Evolutionary conservation across 1,140 invertebrate genomes (phyloP).

Genomic region (Aricia agestis): DNA sequence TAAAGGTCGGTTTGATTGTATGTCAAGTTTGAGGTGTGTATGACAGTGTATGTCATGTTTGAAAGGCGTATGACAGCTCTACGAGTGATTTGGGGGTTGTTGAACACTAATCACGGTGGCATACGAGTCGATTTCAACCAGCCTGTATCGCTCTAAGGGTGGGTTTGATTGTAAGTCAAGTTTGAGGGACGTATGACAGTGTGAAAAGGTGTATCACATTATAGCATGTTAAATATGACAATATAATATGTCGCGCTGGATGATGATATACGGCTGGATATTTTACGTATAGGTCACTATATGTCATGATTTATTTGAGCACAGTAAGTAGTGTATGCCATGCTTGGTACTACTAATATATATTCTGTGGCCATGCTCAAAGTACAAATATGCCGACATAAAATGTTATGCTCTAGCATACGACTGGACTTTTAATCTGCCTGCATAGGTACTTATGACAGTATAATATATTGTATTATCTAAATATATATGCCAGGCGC

Average conservation of each 20-base stretch:
- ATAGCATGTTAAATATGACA: not conserved
- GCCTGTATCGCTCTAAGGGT: conserved; percentile 93
- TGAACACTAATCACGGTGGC: conserved; percentile 91
- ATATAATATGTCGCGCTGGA: not conserved
- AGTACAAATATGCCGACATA: no score
- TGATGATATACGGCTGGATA: not conserved
- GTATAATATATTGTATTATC: no score
- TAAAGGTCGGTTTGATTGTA: conserved; percentile 77
- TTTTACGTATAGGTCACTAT: not conserved
- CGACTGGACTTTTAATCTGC: no score
- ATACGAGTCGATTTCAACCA: conserved; percentile 95
- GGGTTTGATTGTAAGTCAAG: conserved; percentile 25
- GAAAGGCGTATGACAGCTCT: conserved; percentile 81
- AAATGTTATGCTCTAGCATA: no score
- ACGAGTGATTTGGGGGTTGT: conserved; percentile 87
- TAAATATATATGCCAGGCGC: no score
- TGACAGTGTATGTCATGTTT: not conserved
- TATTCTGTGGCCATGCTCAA: no score
- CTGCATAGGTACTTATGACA: no score
- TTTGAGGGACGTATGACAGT: not conserved
- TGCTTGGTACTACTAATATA: no score
- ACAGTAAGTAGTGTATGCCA: no score
- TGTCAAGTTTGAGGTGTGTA: not conserved
- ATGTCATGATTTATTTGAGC: not conserved
- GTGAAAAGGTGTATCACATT: conserved; percentile 78